Evolutionary conservation across 92 coral and sea anemone species (phyloP), one percentile per base, ranked within the genome.

Genomic region (Bergia sp.): DNA sequence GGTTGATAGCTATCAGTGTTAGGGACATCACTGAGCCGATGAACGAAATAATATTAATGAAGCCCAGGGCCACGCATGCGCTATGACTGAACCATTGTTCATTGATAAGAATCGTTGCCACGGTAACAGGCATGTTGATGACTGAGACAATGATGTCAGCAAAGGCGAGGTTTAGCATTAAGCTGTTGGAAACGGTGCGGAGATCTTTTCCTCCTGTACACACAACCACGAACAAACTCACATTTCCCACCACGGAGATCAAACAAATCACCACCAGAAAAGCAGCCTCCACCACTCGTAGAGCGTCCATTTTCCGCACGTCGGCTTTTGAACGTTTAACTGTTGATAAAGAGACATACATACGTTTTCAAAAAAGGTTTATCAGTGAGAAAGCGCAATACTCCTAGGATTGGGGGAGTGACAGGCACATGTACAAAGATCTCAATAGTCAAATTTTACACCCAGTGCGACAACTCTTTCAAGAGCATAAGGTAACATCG

Each of bases 91-190:
- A 88, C 65, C 92, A 83, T 95, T 98, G 96, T 42, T 90, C 79
- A 4, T 87, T 78, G 29, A 86, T 13, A 44, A 95, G 67, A 43
- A 94, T 90, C 12, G 95, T 93, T 23, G 90, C 87, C 6, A 89
- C 93, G 67, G 98, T 95, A n/a, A 96, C 87, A 12, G 99, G 99
- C 92, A 96, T 96, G 92, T 95, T 96, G 87, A 93, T 83, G 76
- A 91, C 77, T 42, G 98, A 85, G 38, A 95, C 98, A 8, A 96
- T 78, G 21, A 96, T 73, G 90, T 96, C 99, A 16, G 99, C 99
- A 42, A 92, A 86, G 53, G 99, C 96, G 65, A 96, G 96, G 23
- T 96, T 96, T 5, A 96, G 92, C 21, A 96, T 90, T 64, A 89
- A 94, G 7, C 91, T 88, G 73, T 96, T 96, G 0, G 93, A 87